Evolutionary conservation across 2,888 invertebrate genomes (phyloP), one percentile per base, ranked within the genome.

Genomic region (Baccha elongata): DNA sequence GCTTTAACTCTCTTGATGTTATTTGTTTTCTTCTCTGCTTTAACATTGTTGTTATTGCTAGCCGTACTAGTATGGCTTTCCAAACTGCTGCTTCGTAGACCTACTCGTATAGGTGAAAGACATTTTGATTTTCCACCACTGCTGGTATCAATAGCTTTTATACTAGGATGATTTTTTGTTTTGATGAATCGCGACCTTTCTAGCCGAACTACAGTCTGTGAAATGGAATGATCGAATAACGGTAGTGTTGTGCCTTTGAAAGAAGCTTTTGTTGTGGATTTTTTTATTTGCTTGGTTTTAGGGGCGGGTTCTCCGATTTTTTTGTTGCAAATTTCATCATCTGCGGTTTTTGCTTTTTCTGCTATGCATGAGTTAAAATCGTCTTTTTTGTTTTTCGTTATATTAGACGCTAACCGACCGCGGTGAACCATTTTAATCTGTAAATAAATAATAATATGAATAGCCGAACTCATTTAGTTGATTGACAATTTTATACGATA

Each of bases 381-480:
- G 60, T 79, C 68, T 65, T 78, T 84, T 72, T 72, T 74, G 72
- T 76, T 79, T 73, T 80, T 71, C 42, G 67, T 76, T 64, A 74
- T 74, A 60, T 35, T 80, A 48, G 55, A 74, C 55, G 76, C 75
- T 85, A 85, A 80, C 78, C 85, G 85, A 80, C 86, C 85, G 71
- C 86, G 86, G 84, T 86, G 86, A 79, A 86, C 86, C 86, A 86
- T 86, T 86, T 86, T 86, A 86, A 75, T 84, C 86, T 86, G 74
- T 32, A 84, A 85, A 29, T 2, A 11, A 72, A 58, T 19, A 40
- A 4, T 10, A 5, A 50, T 3, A 58, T 26, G 40, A 37, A 74
- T 35, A 44, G 3, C 23, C n/a, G n/a, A n/a, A n/a, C n/a, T n/a
- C n/a, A n/a, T n/a, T n/a, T n/a, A n/a, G n/a, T n/a, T n/a, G n/a